These are phyloP conservation scores for Spinibarbus caldwelli DNA, from an alignment of 2,797 vertebrate genomes.

Conservation along the genomic window DNA sequence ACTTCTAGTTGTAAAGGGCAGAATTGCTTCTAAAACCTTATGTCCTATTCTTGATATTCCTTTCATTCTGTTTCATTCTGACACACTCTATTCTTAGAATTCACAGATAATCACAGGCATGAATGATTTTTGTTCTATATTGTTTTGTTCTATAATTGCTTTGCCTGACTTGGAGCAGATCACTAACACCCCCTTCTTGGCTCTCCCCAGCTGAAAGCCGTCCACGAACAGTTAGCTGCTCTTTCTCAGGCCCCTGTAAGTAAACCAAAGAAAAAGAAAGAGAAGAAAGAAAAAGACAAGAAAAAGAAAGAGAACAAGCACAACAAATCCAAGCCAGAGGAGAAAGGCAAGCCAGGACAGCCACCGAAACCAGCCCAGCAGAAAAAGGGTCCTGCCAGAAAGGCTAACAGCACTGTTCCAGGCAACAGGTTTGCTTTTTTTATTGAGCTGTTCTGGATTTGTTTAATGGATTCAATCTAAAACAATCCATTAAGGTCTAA, in stretches of 20 bases:
- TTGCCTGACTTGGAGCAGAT: constrained; percentile 25
- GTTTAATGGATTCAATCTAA: background rate
- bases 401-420: constrained; percentile 78
- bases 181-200: constrained; percentile 45
- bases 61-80: constrained; percentile 3
- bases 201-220: constrained; percentile 83
- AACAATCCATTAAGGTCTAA: background rate
- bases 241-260: constrained; percentile 87
- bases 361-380: constrained; percentile 76
- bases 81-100: background rate
- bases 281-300: constrained; percentile 85
- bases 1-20: background rate
- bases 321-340: constrained; percentile 78
- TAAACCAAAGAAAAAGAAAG: constrained; percentile 91
- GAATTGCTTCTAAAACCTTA: background rate
- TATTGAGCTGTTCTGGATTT: background rate
- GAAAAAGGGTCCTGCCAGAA: constrained; percentile 80
- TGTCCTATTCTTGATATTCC: background rate
- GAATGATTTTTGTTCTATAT: constrained; percentile 1
- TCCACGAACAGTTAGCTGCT: constrained; percentile 88
- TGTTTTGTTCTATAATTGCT: too few relatives aligned
- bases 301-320: constrained; percentile 80
- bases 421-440: constrained; percentile 77
- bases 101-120: background rate
- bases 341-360: constrained; percentile 76